Evolutionary conservation across 2,113 vertebrate species (phyloP).

Genomic region (Regulus satrapa): DNA sequence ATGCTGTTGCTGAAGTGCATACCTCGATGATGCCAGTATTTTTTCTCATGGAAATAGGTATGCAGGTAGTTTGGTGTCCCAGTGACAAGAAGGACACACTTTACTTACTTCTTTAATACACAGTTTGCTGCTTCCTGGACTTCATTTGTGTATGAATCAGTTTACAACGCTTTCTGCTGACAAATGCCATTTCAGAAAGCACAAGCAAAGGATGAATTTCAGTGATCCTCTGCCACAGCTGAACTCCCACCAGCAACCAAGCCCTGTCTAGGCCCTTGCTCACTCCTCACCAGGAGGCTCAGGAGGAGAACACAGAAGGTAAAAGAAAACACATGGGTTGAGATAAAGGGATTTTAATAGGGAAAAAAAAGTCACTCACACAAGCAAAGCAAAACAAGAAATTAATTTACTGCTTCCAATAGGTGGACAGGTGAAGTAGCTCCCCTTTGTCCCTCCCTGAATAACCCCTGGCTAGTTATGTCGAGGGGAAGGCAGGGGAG

Average conservation of each 20-base stretch:
- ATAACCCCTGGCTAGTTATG: no score
- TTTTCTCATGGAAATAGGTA: neutral
- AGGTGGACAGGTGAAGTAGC: no score
- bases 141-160: neutral
- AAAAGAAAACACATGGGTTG: neutral
- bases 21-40: neutral
- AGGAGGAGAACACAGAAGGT: neutral
- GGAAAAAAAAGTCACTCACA: neutral
- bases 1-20: neutral
- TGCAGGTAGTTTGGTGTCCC: neutral
- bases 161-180: neutral
- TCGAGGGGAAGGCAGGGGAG: no score
- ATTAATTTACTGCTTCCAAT: neutral
- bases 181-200: neutral
- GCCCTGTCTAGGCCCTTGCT: accelerated
- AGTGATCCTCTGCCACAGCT: neutral
- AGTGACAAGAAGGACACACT: neutral
- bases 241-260: neutral
- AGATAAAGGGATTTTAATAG: neutral
- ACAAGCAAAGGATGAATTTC: neutral
- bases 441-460: no score
- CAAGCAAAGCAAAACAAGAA: neutral
- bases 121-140: neutral
- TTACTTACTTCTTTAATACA: neutral
- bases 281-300: no score